A percentile compares a stretch with the other conserved stretches of the same genome.
Evolutionary conservation across 2,797 vertebrate genomes (phyloP).

Genomic region (Poeciliopsis paucimaculata): DNA sequence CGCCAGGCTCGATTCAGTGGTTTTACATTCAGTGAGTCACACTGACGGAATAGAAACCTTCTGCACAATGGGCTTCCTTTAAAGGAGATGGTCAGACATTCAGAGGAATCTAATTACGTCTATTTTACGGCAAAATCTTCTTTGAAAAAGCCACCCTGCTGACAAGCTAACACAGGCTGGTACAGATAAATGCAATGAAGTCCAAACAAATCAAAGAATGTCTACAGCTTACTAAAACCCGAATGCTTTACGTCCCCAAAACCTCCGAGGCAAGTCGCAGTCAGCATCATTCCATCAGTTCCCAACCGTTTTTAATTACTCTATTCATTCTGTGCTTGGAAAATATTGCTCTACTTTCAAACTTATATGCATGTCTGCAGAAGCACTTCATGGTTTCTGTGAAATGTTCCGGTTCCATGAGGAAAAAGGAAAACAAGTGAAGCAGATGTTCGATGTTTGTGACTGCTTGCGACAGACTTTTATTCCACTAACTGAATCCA

Average conservation of each 20-base stretch:
- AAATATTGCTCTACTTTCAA: background rate
- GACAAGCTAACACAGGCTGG: background rate
- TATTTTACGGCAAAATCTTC: background rate
- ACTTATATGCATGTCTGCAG: background rate
- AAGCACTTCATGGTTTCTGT: background rate
- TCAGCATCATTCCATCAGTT: background rate
- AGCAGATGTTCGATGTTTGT: background rate
- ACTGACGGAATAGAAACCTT: background rate
- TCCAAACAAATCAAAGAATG: background rate
- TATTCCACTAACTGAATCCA: background rate
- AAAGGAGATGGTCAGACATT: background rate
- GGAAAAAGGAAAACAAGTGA: background rate
- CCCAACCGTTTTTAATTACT: background rate
- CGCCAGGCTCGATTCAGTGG: no score
- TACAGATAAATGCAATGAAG: background rate
- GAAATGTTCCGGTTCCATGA: background rate
- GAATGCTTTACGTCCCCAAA: background rate
- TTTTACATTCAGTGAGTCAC: constrained; percentile 2
- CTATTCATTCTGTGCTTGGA: background rate
- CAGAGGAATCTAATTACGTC: background rate
- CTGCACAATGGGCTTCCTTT: background rate
- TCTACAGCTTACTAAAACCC: background rate
- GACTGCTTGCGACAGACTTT: background rate
- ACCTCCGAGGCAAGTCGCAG: background rate
- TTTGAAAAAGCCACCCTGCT: background rate